A percentile compares a stretch with the other conserved stretches of the same genome.
Conservation (phyloP, 2,797 vertebrate species). For the Steatocranus sp. region DNA sequence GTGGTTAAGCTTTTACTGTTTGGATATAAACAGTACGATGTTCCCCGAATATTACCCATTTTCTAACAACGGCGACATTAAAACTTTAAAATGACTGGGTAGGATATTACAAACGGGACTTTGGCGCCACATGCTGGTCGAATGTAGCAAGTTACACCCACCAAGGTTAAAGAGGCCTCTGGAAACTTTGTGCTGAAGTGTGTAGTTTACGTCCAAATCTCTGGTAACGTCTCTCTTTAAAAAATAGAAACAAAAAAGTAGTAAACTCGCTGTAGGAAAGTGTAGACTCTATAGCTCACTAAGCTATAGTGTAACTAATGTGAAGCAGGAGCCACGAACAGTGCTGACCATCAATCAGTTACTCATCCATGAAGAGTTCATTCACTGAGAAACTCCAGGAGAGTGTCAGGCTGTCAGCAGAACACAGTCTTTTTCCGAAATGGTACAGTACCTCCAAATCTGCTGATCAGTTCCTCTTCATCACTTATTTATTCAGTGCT, state of each 20-base stretch:
- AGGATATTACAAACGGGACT: too few species aligned
- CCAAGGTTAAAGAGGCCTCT: not conserved
- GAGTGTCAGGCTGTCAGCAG: conserved; percentile 49
- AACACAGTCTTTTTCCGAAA: conserved; percentile 14
- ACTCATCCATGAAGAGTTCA: not conserved
- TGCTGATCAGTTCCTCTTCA: conserved; percentile 71
- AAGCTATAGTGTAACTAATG: not conserved
- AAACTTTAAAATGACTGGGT: not conserved
- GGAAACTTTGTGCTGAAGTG: not conserved
- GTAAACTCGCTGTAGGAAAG: not conserved
- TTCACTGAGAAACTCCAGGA: conserved; percentile 11
- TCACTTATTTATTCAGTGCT: conserved; percentile 55
- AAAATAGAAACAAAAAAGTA: not conserved
- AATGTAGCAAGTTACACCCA: not conserved
- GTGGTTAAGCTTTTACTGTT: not conserved
- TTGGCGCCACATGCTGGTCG: conserved; percentile 25
- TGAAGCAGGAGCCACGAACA: not conserved
- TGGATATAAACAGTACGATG: not conserved
- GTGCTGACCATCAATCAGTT: conserved; percentile 61
- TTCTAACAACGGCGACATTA: not conserved
- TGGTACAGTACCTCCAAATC: conserved; percentile 58
- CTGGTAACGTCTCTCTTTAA: not conserved
- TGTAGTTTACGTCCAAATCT: not conserved
- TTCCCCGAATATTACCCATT: not conserved
- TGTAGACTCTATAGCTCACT: not conserved